Conservation (phyloP, 2,797 vertebrate species). For the Urophycis tenuis region DNA sequence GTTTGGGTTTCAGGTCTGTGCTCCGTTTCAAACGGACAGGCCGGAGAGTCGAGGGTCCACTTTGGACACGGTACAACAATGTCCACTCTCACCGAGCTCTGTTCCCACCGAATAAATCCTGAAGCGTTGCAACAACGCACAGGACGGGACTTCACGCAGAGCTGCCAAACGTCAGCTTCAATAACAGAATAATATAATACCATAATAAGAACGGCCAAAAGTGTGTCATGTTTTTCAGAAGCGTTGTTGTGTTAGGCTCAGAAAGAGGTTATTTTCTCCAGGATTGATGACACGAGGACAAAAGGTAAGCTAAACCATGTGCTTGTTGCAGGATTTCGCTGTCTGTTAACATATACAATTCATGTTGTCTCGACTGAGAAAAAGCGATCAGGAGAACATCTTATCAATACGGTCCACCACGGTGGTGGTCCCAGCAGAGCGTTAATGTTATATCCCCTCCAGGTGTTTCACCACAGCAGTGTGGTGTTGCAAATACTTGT, state of each 20-base stretch:
- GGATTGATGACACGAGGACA: background rate
- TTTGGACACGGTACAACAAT: background rate
- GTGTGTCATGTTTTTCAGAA: background rate
- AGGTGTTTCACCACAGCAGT: background rate
- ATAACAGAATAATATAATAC: background rate
- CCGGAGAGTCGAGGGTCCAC: background rate
- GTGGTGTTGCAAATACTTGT: background rate
- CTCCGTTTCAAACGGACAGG: background rate
- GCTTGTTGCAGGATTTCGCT: background rate
- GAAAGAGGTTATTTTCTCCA: background rate
- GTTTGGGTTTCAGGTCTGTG: background rate
- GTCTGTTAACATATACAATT: background rate
- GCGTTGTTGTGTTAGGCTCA: background rate
- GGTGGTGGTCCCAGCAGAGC: background rate
- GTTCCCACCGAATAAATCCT: background rate
- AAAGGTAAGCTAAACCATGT: background rate
- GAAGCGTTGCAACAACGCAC: background rate
- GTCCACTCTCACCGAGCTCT: background rate
- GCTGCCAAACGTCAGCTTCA: background rate
- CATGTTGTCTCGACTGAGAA: background rate
- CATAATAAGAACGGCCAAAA: background rate
- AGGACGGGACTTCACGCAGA: background rate
- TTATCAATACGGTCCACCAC: background rate
- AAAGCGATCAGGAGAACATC: background rate
- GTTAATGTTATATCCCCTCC: background rate